Evolutionary conservation across 2,113 vertebrate species (phyloP).

Genomic region (Struthidea cinerea): DNA sequence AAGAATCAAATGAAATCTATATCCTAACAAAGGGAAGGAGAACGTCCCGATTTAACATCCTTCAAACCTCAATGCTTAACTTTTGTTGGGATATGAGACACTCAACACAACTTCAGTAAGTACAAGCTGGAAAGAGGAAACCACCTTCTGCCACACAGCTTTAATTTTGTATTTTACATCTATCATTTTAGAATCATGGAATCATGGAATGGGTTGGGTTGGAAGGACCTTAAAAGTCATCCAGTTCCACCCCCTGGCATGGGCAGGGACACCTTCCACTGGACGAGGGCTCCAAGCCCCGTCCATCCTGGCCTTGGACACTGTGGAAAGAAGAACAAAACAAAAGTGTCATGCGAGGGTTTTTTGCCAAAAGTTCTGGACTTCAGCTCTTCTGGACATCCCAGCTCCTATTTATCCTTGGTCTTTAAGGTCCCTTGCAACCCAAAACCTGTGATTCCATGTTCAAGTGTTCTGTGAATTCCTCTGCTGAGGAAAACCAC

Average conservation of each 20-base stretch:
- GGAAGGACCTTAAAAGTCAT: background rate
- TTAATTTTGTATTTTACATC: background rate
- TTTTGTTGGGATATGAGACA: background rate
- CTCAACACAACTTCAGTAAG: background rate
- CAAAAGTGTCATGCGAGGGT: background rate
- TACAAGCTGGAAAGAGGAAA: background rate
- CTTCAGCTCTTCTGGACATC: background rate
- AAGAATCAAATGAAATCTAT: background rate
- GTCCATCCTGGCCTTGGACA: background rate
- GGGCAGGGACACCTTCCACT: background rate
- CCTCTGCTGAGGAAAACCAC: background rate
- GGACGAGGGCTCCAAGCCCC: background rate
- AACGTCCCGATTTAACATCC: background rate
- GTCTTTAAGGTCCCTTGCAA: background rate
- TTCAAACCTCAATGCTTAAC: fast-evolving
- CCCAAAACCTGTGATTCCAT: background rate
- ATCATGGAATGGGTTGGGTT: background rate
- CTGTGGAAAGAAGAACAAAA: background rate
- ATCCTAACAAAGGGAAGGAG: background rate
- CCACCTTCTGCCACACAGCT: background rate
- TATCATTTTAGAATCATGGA: background rate
- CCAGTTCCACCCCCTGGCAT: background rate
- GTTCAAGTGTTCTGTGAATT: background rate
- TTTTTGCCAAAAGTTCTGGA: background rate
- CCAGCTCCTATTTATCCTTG: background rate